phyloP scores from a whole-genome alignment of 2,797 vertebrate genomes.

The Pelodytes ibericus region DNA sequence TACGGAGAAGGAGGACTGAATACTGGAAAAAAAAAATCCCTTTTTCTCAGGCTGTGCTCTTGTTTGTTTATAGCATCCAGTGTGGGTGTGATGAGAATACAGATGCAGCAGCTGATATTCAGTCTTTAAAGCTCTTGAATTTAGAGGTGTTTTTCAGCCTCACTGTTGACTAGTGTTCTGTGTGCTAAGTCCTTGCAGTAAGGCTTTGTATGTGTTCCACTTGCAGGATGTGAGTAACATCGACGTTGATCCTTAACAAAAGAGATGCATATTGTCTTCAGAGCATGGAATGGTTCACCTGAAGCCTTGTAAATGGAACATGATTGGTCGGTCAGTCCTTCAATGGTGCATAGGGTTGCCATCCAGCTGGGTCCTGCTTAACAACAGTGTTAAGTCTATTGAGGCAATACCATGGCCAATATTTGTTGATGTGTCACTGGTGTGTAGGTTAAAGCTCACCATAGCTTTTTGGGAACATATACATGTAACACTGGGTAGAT shows the following conservation, averaged over 20 bases:
- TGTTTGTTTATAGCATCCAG: slow-evolving; percentile 46
- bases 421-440: no score
- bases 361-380: no score
- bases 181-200: slow-evolving; percentile 4
- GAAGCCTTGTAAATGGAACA: neutral
- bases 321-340: neutral
- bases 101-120: slow-evolving; percentile 34
- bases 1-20: neutral
- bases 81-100: slow-evolving; percentile 48
- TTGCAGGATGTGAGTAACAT: slow-evolving; percentile 13
- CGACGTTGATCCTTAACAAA: neutral
- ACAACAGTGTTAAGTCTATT: no score
- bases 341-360: neutral
- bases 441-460: no score
- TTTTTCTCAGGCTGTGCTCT: slow-evolving; percentile 27
- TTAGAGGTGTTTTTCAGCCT: slow-evolving; percentile 32
- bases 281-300: slow-evolving; percentile 21
- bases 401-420: no score
- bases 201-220: neutral
- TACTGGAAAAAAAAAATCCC: slow-evolving; percentile 16
- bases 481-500: no score
- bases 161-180: slow-evolving; percentile 31
- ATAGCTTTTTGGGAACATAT: no score
- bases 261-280: neutral
- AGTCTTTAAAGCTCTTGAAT: slow-evolving; percentile 35